Conservation (phyloP, 2,113 vertebrate genomes). For the Rhagologus leucostigma region DNA sequence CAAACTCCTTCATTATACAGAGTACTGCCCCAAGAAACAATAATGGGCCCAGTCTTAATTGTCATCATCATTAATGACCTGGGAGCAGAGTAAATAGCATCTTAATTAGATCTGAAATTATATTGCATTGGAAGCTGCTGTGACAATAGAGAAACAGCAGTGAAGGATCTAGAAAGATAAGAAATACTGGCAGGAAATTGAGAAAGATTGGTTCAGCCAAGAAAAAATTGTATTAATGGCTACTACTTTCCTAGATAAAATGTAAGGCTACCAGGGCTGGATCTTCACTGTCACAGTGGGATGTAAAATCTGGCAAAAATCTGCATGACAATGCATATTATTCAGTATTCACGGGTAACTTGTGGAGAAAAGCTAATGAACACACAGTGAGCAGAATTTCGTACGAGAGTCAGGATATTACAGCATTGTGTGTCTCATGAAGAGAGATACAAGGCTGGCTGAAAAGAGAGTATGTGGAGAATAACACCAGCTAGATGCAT, state of each 20-base stretch:
- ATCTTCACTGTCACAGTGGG: neutral
- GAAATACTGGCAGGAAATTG: neutral
- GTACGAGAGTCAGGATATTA: neutral
- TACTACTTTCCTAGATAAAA: neutral
- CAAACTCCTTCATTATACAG: neutral
- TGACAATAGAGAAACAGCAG: neutral
- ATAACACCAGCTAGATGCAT: neutral
- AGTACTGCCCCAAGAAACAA: neutral
- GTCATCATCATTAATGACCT: neutral
- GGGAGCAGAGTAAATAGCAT: neutral
- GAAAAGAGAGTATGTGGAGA: neutral
- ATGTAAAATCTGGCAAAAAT: neutral
- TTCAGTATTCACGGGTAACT: neutral
- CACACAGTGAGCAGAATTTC: neutral
- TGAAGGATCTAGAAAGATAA: neutral
- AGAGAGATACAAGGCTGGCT: neutral
- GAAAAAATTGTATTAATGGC: neutral
- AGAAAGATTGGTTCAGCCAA: neutral
- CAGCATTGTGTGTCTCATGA: neutral
- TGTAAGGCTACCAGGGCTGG: neutral
- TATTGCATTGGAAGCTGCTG: neutral
- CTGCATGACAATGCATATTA: neutral
- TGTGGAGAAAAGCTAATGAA: neutral
- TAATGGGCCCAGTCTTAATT: neutral
- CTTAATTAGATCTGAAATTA: constrained; percentile 17